Base-by-base conservation (phyloP, 2,113 vertebrate species). In the Cephalopterus ornatus region DNA sequence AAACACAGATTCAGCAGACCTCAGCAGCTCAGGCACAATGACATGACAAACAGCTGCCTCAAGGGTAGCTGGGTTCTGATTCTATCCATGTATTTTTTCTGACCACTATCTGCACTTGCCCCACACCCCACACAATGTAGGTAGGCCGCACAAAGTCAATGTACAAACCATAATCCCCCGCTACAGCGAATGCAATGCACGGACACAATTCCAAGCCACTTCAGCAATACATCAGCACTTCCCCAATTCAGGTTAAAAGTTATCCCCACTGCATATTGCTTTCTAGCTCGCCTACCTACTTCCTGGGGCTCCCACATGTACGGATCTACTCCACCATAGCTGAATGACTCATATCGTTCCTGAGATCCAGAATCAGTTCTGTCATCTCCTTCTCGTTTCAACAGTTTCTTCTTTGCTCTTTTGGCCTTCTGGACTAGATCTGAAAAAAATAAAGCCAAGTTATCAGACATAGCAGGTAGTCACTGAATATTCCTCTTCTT, bases 301-400 rank as follows among this genome's bases (percentile, higher is more conserved):
- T 99, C 99, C 96, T 99, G 99, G 52, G 99, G 99, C 91, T 99
- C 99, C 99, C 99, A 99, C 99, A 99, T 99, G 86, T 98, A 99
- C 0, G 99, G 99, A 94, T 99, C 99, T 24, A 99, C 98, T 73
- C 99, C 99, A 30, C 99, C 99, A 76, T 99, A 99, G 96, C 98
- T 99, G 96, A 99, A 99, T 8, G 99, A 99, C 73, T 99, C 99
- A 2, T 99, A 99, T 82, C 96, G 97, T 4, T 98, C 97, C 83
- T 98, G 98, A 79, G 97, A 98, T 47, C 98, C 98, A 4, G 98
- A 97, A 16, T 99, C 99, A 6, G 86, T 89, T 89, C 98, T 98
- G 72, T 99, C 99, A 28, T 99, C 99, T 73, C 98, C 99, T 73
- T 99, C 99, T 58, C 97, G 97, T 95, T 99, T 99, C 96, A 99